These are phyloP conservation scores for Macrostomum lignano DNA, from an alignment of 1,140 invertebrate genomes.

Conservation along the genomic window DNA sequence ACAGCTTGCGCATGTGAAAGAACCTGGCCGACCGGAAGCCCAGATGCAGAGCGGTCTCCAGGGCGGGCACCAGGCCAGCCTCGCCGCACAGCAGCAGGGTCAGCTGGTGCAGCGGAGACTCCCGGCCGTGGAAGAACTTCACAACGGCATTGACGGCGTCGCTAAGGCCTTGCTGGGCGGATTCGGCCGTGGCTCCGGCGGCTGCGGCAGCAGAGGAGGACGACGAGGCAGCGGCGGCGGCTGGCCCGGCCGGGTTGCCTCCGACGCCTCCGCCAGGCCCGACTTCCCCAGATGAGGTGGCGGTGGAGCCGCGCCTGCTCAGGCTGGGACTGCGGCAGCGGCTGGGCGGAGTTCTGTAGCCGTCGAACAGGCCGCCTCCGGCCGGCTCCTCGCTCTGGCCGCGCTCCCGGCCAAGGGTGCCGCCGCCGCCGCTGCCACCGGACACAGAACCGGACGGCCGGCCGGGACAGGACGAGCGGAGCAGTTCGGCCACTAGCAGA, in stretches of 20 bases:
- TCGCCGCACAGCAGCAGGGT: constrained; percentile 76
- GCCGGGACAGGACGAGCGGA: constrained; percentile 30
- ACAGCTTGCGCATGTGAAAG: constrained; percentile 70
- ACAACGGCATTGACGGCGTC: constrained; percentile 84
- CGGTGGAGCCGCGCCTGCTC: constrained; percentile 4
- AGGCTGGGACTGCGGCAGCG: too few relatives aligned
- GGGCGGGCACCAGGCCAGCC: constrained; percentile 56
- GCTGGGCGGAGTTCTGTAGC: constrained; percentile 10
- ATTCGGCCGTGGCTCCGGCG: constrained; percentile 17
- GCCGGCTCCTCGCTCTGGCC: background rate
- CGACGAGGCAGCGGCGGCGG: too few relatives aligned
- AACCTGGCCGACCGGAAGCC: constrained; percentile 49
- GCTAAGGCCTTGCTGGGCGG: constrained; percentile 33
- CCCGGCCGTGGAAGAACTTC: constrained; percentile 64
- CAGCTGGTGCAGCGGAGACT: too few relatives aligned
- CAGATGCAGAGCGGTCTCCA: constrained; percentile 71
- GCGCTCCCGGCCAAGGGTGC: constrained; percentile 3
- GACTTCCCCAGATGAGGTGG: background rate
- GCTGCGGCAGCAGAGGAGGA: too few relatives aligned
- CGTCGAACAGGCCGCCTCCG: background rate
- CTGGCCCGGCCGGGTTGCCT: too few relatives aligned
- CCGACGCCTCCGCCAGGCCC: too few relatives aligned
- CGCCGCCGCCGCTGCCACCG: constrained; percentile 2
- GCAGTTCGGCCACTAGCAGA: constrained; percentile 57
- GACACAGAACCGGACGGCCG: background rate